Base-by-base conservation (phyloP, 2,113 vertebrate genomes). In the Siniperca knerii region DNA sequence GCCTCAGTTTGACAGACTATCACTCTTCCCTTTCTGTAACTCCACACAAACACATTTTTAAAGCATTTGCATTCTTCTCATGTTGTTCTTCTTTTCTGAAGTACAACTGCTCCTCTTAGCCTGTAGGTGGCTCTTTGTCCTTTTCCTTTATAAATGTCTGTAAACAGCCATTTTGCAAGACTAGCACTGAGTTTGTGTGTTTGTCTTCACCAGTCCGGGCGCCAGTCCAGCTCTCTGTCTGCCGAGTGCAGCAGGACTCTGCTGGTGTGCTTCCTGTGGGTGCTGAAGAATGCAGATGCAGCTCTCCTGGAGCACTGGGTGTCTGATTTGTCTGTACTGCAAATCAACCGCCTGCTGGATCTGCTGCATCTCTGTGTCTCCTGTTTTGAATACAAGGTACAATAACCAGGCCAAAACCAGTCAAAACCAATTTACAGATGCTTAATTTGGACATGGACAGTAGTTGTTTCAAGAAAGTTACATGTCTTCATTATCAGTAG, bases 371-470 rank as follows among this genome's bases (percentile, higher is more conserved):
- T 98, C 75, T 97, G 96, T 65, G 88, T 98, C 69, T 97, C 97
- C 85, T 97, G 97, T 93, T 98, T 98, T 29, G 97, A 98, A 90
- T 97, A 98, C 92, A 98, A 97, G 97, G 97, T 98, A 93, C 42
- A 62, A 52, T 44, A 88, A 79, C 4, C 18, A 40, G 20, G 9
- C 73, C 25, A 25, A 25, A 25, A 25, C 25, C 25, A 21, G 44
- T 21, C 11, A 6, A 20, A 65, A 64, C 20, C 76, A 46, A 23
- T 48, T 21, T 48, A 18, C 8, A 46, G 20, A 29, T 58, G 44
- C 48, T 46, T 13, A 20, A 58, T 66, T 42, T 65, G 16, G 21
- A 70, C 50, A 50, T 65, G 33, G 16, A 11, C 37, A 65, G 9
- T 25, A n/a, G 52, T 65, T 55, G 10, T 57, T 55, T 71, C 7